A percentile compares a stretch with the other conserved stretches of the same genome.
These are phyloP conservation scores for Falco berigora DNA, from an alignment of 2,797 vertebrate genomes.

Conservation along the genomic window DNA sequence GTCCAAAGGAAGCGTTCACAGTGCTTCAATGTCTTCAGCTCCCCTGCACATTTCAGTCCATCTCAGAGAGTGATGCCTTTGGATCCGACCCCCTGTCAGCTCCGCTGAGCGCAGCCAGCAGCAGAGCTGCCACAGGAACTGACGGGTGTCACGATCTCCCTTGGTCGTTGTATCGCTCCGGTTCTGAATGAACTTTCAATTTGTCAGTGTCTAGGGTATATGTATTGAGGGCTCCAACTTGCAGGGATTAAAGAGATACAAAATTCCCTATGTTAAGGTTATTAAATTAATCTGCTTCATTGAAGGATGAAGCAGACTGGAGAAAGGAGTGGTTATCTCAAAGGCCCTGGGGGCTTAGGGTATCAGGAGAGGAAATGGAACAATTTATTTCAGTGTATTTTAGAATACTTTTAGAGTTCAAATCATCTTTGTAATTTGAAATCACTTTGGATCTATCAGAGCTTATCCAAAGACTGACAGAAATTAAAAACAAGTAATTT, in stretches of 20 bases:
- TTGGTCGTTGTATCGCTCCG: neutral
- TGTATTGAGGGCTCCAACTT: neutral
- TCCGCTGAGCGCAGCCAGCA: neutral
- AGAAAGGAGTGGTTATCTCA: neutral
- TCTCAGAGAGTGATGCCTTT: neutral
- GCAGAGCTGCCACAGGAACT: neutral
- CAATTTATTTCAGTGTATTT: neutral
- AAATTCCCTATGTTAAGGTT: neutral
- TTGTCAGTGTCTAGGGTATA: neutral
- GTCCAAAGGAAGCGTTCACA: neutral
- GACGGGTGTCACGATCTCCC: neutral
- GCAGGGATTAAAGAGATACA: neutral
- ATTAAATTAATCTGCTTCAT: slow-evolving; percentile 5
- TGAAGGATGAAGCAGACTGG: neutral
- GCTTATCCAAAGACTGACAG: neutral
- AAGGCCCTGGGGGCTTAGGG: neutral
- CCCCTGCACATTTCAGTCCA: neutral
- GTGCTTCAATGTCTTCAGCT: neutral
- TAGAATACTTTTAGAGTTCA: neutral
- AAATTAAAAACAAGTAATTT: neutral
- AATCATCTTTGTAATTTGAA: neutral
- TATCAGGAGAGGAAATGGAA: fast-evolving
- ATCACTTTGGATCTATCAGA: neutral
- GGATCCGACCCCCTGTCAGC: neutral
- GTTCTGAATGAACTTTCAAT: neutral